Evolutionary conservation across 2,797 vertebrate species (phyloP).

Genomic region (Neosilurus hyrtlii): DNA sequence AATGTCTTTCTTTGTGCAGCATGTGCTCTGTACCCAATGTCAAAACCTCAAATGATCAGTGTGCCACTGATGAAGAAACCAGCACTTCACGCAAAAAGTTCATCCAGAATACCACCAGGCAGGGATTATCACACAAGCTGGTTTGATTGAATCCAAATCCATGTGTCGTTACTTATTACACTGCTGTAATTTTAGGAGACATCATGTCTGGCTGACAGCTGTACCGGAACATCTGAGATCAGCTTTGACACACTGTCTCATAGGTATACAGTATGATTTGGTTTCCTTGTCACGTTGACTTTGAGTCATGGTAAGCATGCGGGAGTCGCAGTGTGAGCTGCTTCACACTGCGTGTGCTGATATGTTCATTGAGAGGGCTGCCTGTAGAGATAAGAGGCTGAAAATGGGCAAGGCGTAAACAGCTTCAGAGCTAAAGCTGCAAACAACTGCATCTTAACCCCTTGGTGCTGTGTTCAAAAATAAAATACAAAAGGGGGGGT

Average conservation of each 20-base stretch:
- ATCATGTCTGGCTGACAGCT: constrained; percentile 46
- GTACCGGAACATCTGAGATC: constrained; percentile 47
- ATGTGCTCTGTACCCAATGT: constrained; percentile 12
- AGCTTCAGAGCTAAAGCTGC: constrained; percentile 29
- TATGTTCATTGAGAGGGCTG: constrained; percentile 52
- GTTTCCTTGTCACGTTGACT: constrained; percentile 54
- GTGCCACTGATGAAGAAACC: constrained; percentile 1
- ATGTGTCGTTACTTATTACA: constrained; percentile 40
- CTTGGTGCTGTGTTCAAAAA: background rate
- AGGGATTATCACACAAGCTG: constrained; percentile 3
- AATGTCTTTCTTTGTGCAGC: background rate
- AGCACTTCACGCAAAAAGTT: background rate
- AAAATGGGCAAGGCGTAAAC: constrained; percentile 48
- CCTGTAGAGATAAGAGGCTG: constrained; percentile 55
- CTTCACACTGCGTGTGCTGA: constrained; percentile 46
- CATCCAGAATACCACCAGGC: constrained; percentile 5
- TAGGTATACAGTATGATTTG: constrained; percentile 50
- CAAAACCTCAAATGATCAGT: background rate
- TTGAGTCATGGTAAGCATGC: constrained; percentile 50
- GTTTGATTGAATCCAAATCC: constrained; percentile 19
- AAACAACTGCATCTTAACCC: constrained; percentile 18
- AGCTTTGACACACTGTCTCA: constrained; percentile 42
- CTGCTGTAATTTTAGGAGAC: constrained; percentile 40
- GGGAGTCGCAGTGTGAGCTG: constrained; percentile 44
- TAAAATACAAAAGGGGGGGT: background rate